Evolutionary conservation across 2,797 vertebrate species (phyloP), one percentile per base, ranked within the genome.

Genomic region (Gallirallus australis): DNA sequence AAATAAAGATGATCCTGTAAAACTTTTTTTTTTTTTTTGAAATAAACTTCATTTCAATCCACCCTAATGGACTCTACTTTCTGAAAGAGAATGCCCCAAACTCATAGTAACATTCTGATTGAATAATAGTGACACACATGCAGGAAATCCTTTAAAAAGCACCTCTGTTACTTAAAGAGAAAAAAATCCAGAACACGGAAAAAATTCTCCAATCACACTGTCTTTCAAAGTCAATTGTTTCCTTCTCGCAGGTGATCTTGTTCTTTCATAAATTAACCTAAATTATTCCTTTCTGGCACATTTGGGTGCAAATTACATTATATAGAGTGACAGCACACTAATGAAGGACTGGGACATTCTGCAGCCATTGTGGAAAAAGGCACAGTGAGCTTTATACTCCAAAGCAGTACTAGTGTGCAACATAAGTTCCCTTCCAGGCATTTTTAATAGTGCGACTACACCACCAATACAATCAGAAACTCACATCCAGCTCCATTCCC

Each of bases 361-460:
- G 10, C 23, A 66, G 24, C 42, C 23, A 30, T 27, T 89, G 21
- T 33, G 45, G 27, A 20, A 82, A 86, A 54, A 66, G 20, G 12
- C 37, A 84, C 18, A 53, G 17, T 33, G 17, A 93, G 42, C 31
- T 82, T 57, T 48, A 71, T 27, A 68, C 25, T 28, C 19, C 10
- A 1, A 61, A 42, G 19, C 20, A 15, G 6, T 23, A 45, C 42
- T 37, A 65, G 19, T 37, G 17, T 11, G 12, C 25, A 77, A 42
- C 13, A 0, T 2, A 60, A 72, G 5, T 35, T 82, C 24, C 37
- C 7, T 77, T 77, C 20, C 8, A 3, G 11, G 13, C 7, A 12
- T 18, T 13, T 60, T 72, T 52, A 85, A 33, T 24, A 6, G 25
- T n/a, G 76, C 11, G 85, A 35, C 15, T 63, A 35, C 33, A 72